Conservation (phyloP, 92 coral and sea anemone species). For the Phenganax stokvisi region DNA sequence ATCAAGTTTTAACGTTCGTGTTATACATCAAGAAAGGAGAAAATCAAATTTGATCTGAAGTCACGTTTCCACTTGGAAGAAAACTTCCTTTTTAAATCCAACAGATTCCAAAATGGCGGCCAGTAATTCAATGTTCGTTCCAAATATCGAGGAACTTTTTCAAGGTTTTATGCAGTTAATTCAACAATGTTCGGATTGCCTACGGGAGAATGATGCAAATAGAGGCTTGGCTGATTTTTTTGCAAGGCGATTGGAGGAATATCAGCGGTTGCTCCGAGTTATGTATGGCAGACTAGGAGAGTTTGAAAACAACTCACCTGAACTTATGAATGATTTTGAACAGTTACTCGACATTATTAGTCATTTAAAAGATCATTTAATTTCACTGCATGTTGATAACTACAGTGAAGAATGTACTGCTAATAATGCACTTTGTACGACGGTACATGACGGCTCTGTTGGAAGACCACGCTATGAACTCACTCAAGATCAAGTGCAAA, state of each 20-base stretch:
- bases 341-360: conserved; percentile 5
- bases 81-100: no score
- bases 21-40: no score
- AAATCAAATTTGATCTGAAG: no score
- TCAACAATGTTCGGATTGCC: no score
- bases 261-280: conserved; percentile 21
- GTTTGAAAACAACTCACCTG: background rate
- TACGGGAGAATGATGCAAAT: no score
- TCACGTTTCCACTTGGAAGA: no score
- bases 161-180: no score
- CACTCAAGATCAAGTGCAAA: conserved; percentile 2
- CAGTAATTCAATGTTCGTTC: no score
- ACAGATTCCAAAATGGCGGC: no score
- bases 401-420: background rate
- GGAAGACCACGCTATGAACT: conserved; percentile 16
- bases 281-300: conserved; percentile 25
- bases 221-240: no score
- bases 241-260: background rate
- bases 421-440: background rate
- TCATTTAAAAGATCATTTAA: background rate
- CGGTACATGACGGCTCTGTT: background rate
- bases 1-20: no score
- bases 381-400: conserved; percentile 1
- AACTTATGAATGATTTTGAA: conserved; percentile 8
- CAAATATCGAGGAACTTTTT: no score